Percentiles rank a stretch among this genome's conserved stretches.
Conservation (phyloP, 1,140 invertebrate species). For the Heliconius hermathena region DNA sequence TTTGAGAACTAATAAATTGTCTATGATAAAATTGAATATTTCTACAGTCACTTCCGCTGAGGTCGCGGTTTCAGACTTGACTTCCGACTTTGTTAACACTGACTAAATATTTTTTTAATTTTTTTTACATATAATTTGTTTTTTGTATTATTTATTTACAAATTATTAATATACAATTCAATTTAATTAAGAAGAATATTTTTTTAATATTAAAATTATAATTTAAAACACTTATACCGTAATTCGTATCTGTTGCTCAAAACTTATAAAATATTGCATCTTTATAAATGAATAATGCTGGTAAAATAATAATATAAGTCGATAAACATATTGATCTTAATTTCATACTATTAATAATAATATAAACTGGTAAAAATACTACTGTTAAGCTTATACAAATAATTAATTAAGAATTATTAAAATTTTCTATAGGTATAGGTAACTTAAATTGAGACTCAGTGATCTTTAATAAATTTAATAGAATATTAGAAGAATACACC, state of each 20-base stretch:
- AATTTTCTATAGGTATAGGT: too few relatives aligned
- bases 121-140: neutral
- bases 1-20: conserved; percentile 41
- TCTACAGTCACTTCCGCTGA: conserved; percentile 55
- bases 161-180: too few relatives aligned
- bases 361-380: neutral
- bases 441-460: too few relatives aligned
- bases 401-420: too few relatives aligned
- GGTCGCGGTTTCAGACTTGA: conserved; percentile 54
- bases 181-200: neutral
- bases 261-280: neutral
- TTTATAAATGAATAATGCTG: neutral
- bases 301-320: neutral
- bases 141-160: conserved; percentile 1
- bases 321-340: neutral
- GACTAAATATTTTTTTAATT: neutral
- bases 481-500: too few relatives aligned
- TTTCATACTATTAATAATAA: neutral
- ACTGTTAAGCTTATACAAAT: neutral
- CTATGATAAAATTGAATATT: conserved; percentile 52
- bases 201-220: neutral
- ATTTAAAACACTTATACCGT: neutral
- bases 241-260: neutral
- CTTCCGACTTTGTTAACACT: conserved; percentile 36
- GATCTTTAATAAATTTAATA: too few relatives aligned